Percentiles rank a stretch among this genome's conserved stretches.
Conservation (phyloP, 1,140 invertebrate species). For the Brevipalpus yothersi region DNA sequence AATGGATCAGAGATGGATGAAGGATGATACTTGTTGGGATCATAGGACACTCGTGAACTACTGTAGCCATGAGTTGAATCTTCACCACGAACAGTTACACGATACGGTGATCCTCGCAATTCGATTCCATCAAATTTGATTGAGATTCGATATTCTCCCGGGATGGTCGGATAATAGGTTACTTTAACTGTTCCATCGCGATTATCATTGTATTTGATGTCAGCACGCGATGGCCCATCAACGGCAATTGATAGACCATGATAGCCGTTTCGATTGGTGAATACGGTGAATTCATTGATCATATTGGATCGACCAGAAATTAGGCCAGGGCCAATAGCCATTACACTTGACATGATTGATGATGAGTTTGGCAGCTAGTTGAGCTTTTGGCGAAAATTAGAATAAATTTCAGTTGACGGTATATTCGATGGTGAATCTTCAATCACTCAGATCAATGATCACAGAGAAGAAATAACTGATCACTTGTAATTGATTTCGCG, state of each 20-base stretch:
- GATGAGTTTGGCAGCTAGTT: background rate
- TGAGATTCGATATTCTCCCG: constrained; percentile 86
- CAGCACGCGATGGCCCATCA: constrained; percentile 26
- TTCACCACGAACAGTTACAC: background rate
- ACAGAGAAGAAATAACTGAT: no score
- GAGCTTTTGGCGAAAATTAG: no score
- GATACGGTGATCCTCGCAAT: constrained; percentile 42
- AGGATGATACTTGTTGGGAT: background rate
- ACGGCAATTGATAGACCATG: constrained; percentile 73
- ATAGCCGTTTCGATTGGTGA: constrained; percentile 62
- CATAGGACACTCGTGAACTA: background rate
- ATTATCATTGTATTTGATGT: constrained; percentile 52
- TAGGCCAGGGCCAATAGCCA: constrained; percentile 2
- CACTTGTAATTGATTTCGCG: no score
- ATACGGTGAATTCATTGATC: constrained; percentile 51
- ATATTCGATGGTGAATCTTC: no score
- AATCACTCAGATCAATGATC: no score
- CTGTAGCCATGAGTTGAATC: background rate
- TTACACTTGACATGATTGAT: background rate
- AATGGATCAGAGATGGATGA: background rate
- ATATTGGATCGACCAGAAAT: constrained; percentile 1
- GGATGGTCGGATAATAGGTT: constrained; percentile 77
- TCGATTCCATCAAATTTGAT: constrained; percentile 88
- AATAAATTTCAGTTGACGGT: no score
- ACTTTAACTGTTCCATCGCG: constrained; percentile 86